phyloP scores from a whole-genome alignment of 2,113 vertebrate species.

The Oreochromis spilurus region DNA sequence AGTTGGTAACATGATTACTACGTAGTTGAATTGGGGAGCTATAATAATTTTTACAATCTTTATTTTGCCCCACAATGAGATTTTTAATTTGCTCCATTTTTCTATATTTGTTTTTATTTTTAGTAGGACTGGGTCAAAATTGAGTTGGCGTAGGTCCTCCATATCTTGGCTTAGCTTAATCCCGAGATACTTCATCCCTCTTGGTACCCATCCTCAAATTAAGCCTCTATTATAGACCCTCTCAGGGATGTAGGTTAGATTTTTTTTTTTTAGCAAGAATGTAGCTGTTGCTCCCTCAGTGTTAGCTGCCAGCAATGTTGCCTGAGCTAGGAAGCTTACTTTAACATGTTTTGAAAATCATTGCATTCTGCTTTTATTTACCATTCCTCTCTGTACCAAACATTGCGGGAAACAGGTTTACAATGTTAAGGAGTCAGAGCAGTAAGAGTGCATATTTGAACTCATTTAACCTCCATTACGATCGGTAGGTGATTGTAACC shows the following conservation, averaged over 20 bases:
- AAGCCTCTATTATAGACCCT: neutral
- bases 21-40: accelerated
- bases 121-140: neutral
- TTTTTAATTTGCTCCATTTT: neutral
- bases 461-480: neutral
- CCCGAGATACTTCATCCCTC: neutral
- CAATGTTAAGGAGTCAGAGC: neutral
- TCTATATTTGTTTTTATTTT: neutral
- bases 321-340: neutral
- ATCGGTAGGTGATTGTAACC: neutral
- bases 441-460: neutral
- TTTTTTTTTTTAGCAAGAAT: neutral
- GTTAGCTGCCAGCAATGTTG: neutral
- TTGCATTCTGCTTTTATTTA: neutral
- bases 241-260: neutral
- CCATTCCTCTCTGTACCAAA: neutral
- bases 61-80: neutral
- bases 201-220: neutral
- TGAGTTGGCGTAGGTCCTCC: neutral
- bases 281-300: neutral
- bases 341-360: too few species aligned
- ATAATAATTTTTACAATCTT: neutral
- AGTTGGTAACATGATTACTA: neutral
- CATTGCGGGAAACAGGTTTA: neutral
- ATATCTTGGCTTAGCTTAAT: neutral